phyloP scores from a whole-genome alignment of 2,797 vertebrate species.

The Protosalanx chinensis region DNA sequence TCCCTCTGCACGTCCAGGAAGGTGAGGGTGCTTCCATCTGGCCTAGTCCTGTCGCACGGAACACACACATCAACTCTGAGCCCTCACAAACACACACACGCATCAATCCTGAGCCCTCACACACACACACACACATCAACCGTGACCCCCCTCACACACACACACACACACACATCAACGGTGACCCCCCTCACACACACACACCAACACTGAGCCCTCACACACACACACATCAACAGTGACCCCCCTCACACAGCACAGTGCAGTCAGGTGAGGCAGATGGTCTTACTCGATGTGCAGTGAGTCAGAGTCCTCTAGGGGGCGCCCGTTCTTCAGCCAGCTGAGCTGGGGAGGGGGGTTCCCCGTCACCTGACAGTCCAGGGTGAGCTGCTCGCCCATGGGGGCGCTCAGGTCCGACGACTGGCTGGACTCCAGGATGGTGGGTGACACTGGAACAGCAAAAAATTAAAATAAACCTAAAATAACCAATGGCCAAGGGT shows the following conservation, averaged over 20 bases:
- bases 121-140: slow-evolving; percentile 7
- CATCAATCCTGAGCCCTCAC: background rate
- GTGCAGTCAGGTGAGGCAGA: background rate
- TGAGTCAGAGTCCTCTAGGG: slow-evolving; percentile 59
- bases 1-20: slow-evolving; percentile 71
- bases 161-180: background rate
- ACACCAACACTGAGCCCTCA: background rate
- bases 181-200: background rate
- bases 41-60: slow-evolving; percentile 67
- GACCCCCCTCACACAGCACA: background rate
- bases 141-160: background rate
- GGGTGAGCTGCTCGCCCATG: slow-evolving; percentile 69
- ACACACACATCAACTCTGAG: background rate
- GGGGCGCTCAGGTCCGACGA: slow-evolving; percentile 75
- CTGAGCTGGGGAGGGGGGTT: slow-evolving; percentile 76
- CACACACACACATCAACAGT: background rate
- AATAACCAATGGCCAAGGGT: background rate
- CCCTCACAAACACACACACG: slow-evolving; percentile 12
- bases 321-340: slow-evolving; percentile 86
- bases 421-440: slow-evolving; percentile 67
- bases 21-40: slow-evolving; percentile 75
- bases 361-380: slow-evolving; percentile 80
- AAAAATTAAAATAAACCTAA: background rate
- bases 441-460: slow-evolving; percentile 74
- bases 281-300: slow-evolving; percentile 68